A percentile compares a stretch with the other conserved stretches of the same genome.
phyloP scores from a whole-genome alignment of 2,113 vertebrate species.

The Lagopus muta region DNA sequence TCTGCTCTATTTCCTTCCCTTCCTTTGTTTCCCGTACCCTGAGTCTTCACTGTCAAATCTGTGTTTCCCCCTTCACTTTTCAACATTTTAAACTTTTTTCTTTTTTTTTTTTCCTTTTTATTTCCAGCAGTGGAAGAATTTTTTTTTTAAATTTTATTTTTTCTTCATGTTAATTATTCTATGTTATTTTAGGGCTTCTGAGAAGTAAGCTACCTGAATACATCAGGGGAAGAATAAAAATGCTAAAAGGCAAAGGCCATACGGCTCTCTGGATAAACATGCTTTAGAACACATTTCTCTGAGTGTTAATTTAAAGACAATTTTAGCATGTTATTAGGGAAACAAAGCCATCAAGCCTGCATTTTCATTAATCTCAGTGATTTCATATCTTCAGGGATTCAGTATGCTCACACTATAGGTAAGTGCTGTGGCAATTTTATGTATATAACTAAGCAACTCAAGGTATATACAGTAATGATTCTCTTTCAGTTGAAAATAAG shows the following conservation, averaged over 20 bases:
- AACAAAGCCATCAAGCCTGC: neutral
- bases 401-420: neutral
- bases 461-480: slow-evolving; percentile 1
- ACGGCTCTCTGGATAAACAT: neutral
- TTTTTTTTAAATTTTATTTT: accelerated
- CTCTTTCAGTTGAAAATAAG: neutral
- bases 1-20: neutral
- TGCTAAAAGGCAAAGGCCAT: neutral
- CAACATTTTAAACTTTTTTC: neutral
- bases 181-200: neutral
- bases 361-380: neutral
- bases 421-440: neutral
- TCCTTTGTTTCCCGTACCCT: neutral
- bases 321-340: neutral
- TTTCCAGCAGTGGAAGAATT: neutral
- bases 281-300: neutral
- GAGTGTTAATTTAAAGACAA: neutral
- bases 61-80: neutral
- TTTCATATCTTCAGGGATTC: slow-evolving; percentile 6
- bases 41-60: neutral
- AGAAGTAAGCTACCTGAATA: neutral
- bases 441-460: neutral
- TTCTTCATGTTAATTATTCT: neutral
- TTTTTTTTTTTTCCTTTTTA: neutral
- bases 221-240: accelerated